Base-by-base conservation (phyloP, 1,140 invertebrate species). In the Penaeus vannamei region DNA sequence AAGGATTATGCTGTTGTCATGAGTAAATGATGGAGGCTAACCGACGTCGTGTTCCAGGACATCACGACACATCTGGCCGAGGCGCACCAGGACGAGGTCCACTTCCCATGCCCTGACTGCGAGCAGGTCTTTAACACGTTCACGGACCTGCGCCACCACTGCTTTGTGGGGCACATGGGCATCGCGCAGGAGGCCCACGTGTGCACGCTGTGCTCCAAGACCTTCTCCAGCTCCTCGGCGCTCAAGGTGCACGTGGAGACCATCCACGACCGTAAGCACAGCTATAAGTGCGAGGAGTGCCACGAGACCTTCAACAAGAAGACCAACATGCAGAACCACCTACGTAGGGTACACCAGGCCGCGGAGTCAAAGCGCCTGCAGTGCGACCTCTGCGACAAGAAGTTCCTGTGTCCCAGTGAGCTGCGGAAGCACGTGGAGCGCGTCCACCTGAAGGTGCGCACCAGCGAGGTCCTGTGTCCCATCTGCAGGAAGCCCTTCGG, bases 401-500 rank as follows among this genome's bases (percentile, higher is more conserved):
- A 79, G n/a, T 83, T 88, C 60, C 23, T 87, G 7, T 46, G 88
- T 80, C 59, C 69, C 10, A 88, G 72, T 29, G 60, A 85, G 64
- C 10, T 77, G 77, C 64, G 85, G 62, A 88, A 85, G 60, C 86
- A 87, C 42, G 77, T 87, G 29, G 53, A 87, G 53, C 72, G 86
- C 17, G 79, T 87, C 46, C 86, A 87, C 59, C 61, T 84, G 20
- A 84, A 84, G 42, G 42, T 84, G 10, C 60, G 83, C 17, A 66
- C 36, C 46, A 84, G 36, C 14, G 83, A 84, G 64, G 32, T 84
- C 32, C 29, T 61, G 23, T 88, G 87, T 84, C 26, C 36, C 22
- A 79, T 83, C 29, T 90, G 90, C 60, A 29, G 69, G 32, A 90
- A 90, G 36, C 69, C 81, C 8, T 90, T 89, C 66, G 64, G 62